Conservation (phyloP, 2,797 vertebrate species). For the Cottoperca gobio region DNA sequence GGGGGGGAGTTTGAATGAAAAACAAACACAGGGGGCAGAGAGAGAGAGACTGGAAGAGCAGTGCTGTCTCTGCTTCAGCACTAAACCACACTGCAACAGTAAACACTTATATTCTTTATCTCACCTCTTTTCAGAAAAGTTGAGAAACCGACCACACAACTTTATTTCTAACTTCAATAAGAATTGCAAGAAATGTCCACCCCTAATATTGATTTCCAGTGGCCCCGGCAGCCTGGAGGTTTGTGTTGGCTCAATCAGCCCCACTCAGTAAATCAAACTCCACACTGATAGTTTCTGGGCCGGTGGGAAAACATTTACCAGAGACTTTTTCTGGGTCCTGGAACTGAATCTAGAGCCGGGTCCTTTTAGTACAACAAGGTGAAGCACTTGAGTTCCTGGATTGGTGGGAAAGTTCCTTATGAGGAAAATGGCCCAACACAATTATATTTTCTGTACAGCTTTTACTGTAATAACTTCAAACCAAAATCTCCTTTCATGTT, state of each 20-base stretch:
- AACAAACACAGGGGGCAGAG: too few species aligned
- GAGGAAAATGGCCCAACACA: too few species aligned
- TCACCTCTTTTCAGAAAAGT: neutral
- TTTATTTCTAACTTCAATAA: constrained; percentile 15
- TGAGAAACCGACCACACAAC: neutral
- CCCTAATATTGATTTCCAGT: constrained; percentile 8
- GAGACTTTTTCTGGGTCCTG: neutral
- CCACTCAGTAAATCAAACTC: constrained; percentile 28
- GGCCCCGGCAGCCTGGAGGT: constrained; percentile 12
- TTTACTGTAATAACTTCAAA: too few species aligned
- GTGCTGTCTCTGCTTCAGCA: neutral
- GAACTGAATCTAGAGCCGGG: neutral
- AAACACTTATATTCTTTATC: neutral
- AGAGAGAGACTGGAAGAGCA: neutral
- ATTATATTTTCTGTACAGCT: too few species aligned
- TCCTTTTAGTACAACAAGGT: neutral
- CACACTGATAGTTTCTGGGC: constrained; percentile 12
- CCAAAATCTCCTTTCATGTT: too few species aligned
- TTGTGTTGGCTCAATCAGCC: constrained; percentile 30
- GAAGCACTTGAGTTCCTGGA: neutral
- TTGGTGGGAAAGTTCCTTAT: neutral
- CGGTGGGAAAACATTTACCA: neutral
- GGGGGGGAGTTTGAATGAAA: too few species aligned
- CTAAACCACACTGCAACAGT: neutral
- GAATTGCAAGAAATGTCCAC: constrained; percentile 17